Evolutionary conservation across 2,797 vertebrate genomes (phyloP).

Genomic region (Molossus molossus): DNA sequence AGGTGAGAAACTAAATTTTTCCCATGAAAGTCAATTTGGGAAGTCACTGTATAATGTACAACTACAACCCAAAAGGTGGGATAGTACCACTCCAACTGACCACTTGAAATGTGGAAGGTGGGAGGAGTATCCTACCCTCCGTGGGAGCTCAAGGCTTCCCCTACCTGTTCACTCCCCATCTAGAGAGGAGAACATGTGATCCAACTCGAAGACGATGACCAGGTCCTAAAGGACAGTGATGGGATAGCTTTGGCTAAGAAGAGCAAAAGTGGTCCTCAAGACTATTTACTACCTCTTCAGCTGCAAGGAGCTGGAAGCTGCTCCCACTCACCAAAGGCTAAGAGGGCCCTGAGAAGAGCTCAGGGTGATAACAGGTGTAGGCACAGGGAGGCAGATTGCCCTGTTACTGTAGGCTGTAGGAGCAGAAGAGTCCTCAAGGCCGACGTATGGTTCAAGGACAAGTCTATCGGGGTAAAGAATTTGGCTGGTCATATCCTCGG

Average conservation of each 20-base stretch:
- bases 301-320: neutral
- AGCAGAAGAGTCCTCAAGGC: neutral
- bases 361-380: neutral
- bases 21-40: neutral
- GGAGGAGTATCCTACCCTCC: neutral
- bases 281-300: neutral
- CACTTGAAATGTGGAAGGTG: neutral
- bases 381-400: neutral
- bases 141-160: neutral
- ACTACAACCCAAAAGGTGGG: neutral
- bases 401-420: neutral
- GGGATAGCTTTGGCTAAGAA: neutral
- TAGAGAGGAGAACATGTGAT: neutral
- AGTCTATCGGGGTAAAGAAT: neutral
- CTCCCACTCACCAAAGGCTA: neutral
- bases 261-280: neutral
- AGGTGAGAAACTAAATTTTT: slow-evolving; percentile 1
- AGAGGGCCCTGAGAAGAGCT: neutral
- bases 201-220: neutral
- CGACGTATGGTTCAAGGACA: neutral
- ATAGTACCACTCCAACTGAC: neutral
- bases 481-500: neutral
- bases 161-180: neutral
- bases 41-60: neutral
- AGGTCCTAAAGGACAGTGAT: neutral